Evolutionary conservation across 2,797 vertebrate genomes (phyloP), one percentile per base, ranked within the genome.

Genomic region (Chromis chromis): DNA sequence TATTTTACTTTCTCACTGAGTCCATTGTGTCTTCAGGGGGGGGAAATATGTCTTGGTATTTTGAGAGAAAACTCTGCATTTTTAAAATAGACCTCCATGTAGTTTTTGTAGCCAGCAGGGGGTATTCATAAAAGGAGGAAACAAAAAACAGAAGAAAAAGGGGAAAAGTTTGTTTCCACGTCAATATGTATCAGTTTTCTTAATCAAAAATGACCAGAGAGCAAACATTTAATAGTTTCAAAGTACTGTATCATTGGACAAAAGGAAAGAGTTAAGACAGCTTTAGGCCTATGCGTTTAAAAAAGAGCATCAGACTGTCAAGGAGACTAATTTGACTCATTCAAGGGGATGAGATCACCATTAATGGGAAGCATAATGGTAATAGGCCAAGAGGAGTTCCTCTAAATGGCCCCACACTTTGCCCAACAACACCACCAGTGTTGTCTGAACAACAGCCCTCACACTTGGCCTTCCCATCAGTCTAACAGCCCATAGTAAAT

Each of bases 321-420:
- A 61, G 39, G 64, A 70, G 42, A 71, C 49, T 55, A 68, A 76
- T 68, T 80, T 69, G 74, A 89, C 65, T 87, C 40, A 76, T 79
- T 83, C 64, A 81, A 79, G 74, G 63, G 57, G 73, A 84, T 91
- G 82, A 90, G 76, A 82, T 90, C 89, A 91, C 65, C 59, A 85
- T 82, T 87, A 87, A 88, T 79, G 74, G 76, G 76, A 84, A 88
- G 85, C 81, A 84, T 85, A 79, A 73, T 58, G 62, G 67, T 69
- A 83, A 82, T 46, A 44, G 68, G 52, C 74, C 73, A 78, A 78
- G 59, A 57, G 49, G 33, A 65, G 59, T 79, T 86, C 78, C 63
- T 78, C 64, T 73, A 80, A 81, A 90, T 84, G 70, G 55, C 71
- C 79, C 62, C 67, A 79, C 67, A 79, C 69, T 83, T 61, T 80